phyloP scores from a whole-genome alignment of 1,140 invertebrate genomes.

The Coenobita brevimanus region DNA sequence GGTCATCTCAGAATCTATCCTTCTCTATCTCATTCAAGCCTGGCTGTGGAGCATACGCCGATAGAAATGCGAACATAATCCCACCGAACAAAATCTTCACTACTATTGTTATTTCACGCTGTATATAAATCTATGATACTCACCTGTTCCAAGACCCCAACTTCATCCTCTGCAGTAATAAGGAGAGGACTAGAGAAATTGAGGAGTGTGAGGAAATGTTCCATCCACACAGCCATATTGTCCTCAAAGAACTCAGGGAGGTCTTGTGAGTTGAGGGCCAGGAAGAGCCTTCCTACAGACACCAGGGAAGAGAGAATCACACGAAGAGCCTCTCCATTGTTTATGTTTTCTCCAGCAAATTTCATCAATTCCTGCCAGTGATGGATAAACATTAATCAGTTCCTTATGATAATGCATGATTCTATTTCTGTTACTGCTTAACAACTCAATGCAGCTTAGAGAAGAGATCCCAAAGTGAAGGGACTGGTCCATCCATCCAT shows the following conservation, averaged over 20 bases:
- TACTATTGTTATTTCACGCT: too few relatives aligned
- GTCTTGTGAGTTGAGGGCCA: constrained; percentile 94
- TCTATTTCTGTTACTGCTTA: neutral
- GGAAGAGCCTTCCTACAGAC: constrained; percentile 96
- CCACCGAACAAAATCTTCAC: too few relatives aligned
- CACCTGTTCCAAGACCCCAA: too few relatives aligned
- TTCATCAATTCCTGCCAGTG: constrained; percentile 86
- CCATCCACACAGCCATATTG: constrained; percentile 96
- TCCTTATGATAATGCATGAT: constrained; percentile 8
- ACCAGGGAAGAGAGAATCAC: constrained; percentile 93
- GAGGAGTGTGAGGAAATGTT: constrained; percentile 87
- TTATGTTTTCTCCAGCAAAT: constrained; percentile 84
- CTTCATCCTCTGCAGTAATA: constrained; percentile 85
- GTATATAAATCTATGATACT: too few relatives aligned
- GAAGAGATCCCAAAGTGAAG: too few relatives aligned
- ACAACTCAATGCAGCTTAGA: neutral
- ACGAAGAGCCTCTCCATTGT: constrained; percentile 86
- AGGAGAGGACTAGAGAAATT: constrained; percentile 81
- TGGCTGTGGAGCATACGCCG: too few relatives aligned
- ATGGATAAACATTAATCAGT: constrained; percentile 28
- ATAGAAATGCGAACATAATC: too few relatives aligned
- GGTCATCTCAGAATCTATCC: too few relatives aligned
- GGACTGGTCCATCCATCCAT: too few relatives aligned
- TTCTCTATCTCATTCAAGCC: too few relatives aligned
- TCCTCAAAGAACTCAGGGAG: constrained; percentile 99